Evolutionary conservation across 2,113 vertebrate genomes (phyloP).

Genomic region (Hippocampus guttulatus): DNA sequence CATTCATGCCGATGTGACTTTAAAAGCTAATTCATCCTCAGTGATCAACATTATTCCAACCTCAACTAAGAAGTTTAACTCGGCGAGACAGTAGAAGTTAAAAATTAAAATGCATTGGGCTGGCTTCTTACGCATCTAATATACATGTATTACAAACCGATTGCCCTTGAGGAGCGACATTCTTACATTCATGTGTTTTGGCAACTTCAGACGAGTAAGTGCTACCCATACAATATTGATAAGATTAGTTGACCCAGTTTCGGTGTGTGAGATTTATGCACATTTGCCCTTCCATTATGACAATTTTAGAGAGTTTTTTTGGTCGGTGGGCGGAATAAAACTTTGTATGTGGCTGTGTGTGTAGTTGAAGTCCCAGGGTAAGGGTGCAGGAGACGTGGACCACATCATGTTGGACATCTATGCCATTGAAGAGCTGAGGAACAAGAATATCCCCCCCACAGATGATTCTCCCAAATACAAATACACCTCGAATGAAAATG

Average conservation of each 20-base stretch:
- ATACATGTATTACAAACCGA: not conserved
- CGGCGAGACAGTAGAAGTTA: not conserved
- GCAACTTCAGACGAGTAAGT: not conserved
- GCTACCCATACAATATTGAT: not conserved
- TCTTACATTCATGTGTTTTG: not conserved
- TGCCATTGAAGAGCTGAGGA: conserved; percentile 91
- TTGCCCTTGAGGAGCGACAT: not conserved
- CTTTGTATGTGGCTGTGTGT: conserved; percentile 14
- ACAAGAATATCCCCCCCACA: conserved; percentile 74
- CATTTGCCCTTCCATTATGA: not conserved
- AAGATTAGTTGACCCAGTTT: not conserved
- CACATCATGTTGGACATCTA: conserved; percentile 98
- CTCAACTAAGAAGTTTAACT: not conserved
- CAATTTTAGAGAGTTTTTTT: not conserved
- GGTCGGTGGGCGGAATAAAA: not conserved
- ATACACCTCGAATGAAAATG: conserved; percentile 75
- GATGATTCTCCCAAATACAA: conserved; percentile 87
- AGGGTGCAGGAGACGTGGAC: conserved; percentile 84
- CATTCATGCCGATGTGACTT: not conserved
- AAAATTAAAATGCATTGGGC: not conserved
- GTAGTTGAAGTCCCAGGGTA: conserved; percentile 91
- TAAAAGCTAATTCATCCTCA: not conserved
- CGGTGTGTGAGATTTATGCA: not conserved
- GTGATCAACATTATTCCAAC: not conserved
- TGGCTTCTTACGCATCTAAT: not conserved